Conservation (phyloP, 2,113 vertebrate genomes). For the Saccopteryx leptura region DNA sequence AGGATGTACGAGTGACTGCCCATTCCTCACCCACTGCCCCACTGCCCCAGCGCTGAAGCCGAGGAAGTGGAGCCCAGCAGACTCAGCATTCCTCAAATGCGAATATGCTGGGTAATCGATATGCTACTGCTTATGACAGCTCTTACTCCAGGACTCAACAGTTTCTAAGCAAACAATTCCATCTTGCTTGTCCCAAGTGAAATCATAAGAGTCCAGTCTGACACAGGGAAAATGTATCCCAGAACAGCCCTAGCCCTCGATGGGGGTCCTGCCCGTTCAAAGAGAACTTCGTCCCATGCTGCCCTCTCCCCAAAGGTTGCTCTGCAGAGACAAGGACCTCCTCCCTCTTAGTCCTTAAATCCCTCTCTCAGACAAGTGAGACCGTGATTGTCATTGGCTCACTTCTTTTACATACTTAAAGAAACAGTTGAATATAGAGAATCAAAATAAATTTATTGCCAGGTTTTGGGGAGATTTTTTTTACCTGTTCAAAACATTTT, state of each 20-base stretch:
- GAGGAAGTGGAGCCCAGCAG: not conserved
- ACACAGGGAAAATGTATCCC: not conserved
- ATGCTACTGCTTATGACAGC: not conserved
- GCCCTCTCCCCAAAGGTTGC: not conserved
- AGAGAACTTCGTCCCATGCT: not conserved
- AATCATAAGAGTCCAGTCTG: not conserved
- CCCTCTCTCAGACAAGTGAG: not conserved
- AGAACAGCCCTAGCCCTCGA: not conserved
- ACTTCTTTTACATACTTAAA: not conserved
- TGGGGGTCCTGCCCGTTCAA: not conserved
- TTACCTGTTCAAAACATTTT: not conserved
- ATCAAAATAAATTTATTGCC: constrained; percentile 8
- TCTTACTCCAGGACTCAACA: not conserved
- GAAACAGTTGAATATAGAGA: not conserved
- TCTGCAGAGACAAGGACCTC: not conserved
- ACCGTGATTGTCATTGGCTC: not conserved
- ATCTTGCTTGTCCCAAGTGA: not conserved
- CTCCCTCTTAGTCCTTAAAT: not conserved
- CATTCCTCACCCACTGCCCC: fast-evolving
- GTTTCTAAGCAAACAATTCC: not conserved
- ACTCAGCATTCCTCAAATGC: not conserved
- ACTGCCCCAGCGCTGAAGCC: not conserved
- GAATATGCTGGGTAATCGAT: not conserved
- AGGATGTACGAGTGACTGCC: not conserved
- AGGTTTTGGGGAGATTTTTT: not conserved